Evolutionary conservation across 2,797 vertebrate species (phyloP).

Genomic region (Gobio occitaniae): DNA sequence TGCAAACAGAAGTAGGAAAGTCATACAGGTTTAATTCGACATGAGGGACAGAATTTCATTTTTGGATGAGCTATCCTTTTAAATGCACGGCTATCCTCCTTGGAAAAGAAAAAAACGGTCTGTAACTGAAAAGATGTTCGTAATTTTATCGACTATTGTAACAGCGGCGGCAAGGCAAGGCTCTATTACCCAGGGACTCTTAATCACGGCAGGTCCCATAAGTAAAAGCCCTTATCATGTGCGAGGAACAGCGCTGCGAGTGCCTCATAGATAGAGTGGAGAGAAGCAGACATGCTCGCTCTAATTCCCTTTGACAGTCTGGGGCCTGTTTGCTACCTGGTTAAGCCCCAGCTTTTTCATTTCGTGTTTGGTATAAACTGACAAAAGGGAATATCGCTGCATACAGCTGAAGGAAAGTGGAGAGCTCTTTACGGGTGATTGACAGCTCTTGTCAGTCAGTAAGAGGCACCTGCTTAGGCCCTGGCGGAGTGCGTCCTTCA

Average conservation of each 20-base stretch:
- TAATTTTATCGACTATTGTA: slow-evolving; percentile 60
- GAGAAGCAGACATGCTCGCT: slow-evolving; percentile 67
- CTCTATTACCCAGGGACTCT: slow-evolving; percentile 59
- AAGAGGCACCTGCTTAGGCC: slow-evolving; percentile 79
- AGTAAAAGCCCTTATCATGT: slow-evolving; percentile 69
- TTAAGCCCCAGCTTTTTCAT: slow-evolving; percentile 81
- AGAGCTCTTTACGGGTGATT: slow-evolving; percentile 79
- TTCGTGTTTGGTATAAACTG: slow-evolving; percentile 80
- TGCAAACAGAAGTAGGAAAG: neutral
- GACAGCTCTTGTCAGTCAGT: slow-evolving; percentile 80
- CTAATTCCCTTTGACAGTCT: slow-evolving; percentile 76
- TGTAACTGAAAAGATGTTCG: slow-evolving; percentile 44
- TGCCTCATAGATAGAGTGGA: slow-evolving; percentile 64
- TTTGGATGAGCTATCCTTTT: neutral
- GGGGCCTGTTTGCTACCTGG: slow-evolving; percentile 75
- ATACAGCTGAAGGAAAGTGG: slow-evolving; percentile 67
- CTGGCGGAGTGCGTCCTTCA: slow-evolving; percentile 74
- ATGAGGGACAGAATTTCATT: neutral
- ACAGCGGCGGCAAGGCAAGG: slow-evolving; percentile 49
- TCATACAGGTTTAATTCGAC: neutral
- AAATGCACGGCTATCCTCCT: slow-evolving; percentile 23
- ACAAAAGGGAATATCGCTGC: slow-evolving; percentile 76
- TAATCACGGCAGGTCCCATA: slow-evolving; percentile 62
- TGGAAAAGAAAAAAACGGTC: slow-evolving; percentile 20
- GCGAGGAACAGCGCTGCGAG: slow-evolving; percentile 62